Conservation (phyloP, 2,113 vertebrate genomes). For the Oplegnathus fasciatus region DNA sequence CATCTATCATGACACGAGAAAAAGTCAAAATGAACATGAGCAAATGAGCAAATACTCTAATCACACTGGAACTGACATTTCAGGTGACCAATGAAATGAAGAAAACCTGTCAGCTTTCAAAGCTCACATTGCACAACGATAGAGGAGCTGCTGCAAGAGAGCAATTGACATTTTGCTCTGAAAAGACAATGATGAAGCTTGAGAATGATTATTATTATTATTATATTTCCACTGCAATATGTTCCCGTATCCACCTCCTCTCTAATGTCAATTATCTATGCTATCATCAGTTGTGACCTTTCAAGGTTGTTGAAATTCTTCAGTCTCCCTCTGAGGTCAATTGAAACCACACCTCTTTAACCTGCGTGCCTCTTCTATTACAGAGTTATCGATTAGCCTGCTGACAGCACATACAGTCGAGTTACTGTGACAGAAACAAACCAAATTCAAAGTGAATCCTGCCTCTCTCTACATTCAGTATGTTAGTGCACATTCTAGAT, state of each 20-base stretch:
- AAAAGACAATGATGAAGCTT: conserved; percentile 9
- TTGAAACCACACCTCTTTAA: neutral
- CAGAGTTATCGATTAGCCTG: neutral
- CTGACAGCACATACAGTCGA: neutral
- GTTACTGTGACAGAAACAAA: neutral
- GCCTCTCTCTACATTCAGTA: neutral
- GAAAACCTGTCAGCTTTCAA: neutral
- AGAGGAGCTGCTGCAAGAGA: neutral
- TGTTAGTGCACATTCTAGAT: neutral
- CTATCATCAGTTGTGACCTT: conserved; percentile 12
- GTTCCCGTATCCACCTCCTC: too few relatives aligned
- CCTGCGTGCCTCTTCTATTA: neutral
- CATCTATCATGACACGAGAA: neutral
- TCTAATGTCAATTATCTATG: neutral
- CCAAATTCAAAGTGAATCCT: neutral
- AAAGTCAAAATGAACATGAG: neutral
- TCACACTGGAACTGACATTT: neutral
- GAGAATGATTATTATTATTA: neutral
- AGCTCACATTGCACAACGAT: neutral
- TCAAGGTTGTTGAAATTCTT: conserved; percentile 11
- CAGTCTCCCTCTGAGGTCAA: neutral
- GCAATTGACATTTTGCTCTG: neutral
- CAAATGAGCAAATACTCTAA: neutral
- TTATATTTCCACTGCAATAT: neutral
- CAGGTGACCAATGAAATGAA: neutral